These are phyloP conservation scores for Melikaiella ostensackeni DNA, from an alignment of 2,888 invertebrate genomes.

Conservation along the genomic window DNA sequence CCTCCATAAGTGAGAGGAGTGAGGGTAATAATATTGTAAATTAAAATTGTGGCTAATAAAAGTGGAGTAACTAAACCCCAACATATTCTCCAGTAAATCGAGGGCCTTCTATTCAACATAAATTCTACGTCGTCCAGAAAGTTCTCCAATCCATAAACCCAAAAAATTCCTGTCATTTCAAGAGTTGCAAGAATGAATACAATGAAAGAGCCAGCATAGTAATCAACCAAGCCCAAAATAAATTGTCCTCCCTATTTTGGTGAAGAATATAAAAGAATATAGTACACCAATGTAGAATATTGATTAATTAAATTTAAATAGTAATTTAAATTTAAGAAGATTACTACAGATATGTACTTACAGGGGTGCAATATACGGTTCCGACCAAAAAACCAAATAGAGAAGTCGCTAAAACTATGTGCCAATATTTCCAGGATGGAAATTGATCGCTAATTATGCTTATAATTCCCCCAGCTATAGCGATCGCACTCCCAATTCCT, in stretches of 20 bases:
- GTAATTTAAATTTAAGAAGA: not conserved
- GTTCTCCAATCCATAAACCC: constrained; percentile 80
- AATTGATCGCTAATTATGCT: constrained; percentile 77
- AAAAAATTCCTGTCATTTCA: constrained; percentile 77
- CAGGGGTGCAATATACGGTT: constrained; percentile 77
- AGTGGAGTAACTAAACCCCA: constrained; percentile 88
- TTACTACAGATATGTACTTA: constrained; percentile 55
- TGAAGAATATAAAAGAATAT: constrained; percentile 15
- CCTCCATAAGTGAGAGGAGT: constrained; percentile 82
- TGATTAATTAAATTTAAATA: not conserved
- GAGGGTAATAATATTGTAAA: constrained; percentile 84
- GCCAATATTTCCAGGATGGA: constrained; percentile 73
- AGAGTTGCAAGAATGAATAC: constrained; percentile 77
- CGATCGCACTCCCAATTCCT: constrained; percentile 79
- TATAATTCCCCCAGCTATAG: constrained; percentile 75
- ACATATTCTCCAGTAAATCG: constrained; percentile 88
- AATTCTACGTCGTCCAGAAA: constrained; percentile 87
- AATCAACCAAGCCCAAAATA: constrained; percentile 77
- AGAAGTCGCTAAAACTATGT: constrained; percentile 72
- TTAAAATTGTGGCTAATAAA: constrained; percentile 83
- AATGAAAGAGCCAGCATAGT: constrained; percentile 77
- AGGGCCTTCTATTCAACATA: constrained; percentile 85
- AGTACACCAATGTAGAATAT: not conserved
- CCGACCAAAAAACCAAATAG: constrained; percentile 75
- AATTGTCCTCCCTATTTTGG: constrained; percentile 77